Conservation (phyloP, 2,113 vertebrate genomes). For the Xyliphius kryptos region DNA sequence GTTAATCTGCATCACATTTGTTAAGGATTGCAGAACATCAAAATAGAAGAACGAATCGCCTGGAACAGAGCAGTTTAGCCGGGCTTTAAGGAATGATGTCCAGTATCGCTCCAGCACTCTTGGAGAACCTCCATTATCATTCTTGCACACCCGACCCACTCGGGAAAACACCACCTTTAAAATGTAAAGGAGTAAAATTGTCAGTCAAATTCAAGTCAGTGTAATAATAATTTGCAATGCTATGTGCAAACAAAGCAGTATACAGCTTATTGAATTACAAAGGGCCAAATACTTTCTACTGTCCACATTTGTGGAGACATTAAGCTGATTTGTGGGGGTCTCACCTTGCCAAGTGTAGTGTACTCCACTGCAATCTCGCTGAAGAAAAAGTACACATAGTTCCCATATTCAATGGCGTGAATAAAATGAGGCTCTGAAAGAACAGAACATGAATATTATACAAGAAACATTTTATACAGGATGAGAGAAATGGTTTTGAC, state of each 20-base stretch:
- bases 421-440: constrained; percentile 84
- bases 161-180: constrained; percentile 86
- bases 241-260: no score
- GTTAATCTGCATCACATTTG: constrained; percentile 70
- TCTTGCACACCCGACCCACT: constrained; percentile 89
- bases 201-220: neutral
- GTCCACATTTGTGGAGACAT: no score
- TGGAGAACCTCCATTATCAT: constrained; percentile 86
- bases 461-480: no score
- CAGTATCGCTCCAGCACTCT: constrained; percentile 89
- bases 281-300: no score
- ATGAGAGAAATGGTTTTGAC: no score
- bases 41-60: constrained; percentile 91
- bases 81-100: constrained; percentile 93
- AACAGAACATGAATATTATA: constrained; percentile 6
- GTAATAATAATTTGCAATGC: neutral
- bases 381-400: constrained; percentile 93
- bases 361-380: constrained; percentile 91
- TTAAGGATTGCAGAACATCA: constrained; percentile 84
- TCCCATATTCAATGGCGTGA: constrained; percentile 81
- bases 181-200: neutral
- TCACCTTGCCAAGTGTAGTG: constrained; percentile 83
- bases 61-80: constrained; percentile 86
- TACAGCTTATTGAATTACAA: no score
- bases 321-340: no score